Conservation (phyloP, 2,113 vertebrate genomes). For the Neopipo cinnamomea region DNA sequence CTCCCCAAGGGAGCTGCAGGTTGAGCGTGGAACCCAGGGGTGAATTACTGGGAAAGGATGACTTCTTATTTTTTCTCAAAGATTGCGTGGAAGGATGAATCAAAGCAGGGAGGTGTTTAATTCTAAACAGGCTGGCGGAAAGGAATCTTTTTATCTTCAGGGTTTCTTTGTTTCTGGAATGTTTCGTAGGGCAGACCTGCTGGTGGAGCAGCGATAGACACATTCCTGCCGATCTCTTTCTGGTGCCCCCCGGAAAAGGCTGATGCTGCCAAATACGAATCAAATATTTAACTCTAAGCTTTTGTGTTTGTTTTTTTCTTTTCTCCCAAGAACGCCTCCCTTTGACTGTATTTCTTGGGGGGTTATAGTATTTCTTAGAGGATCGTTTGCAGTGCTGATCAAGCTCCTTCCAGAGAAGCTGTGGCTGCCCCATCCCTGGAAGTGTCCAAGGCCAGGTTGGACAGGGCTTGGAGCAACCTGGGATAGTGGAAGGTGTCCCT, state of each 20-base stretch:
- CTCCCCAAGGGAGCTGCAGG: fast-evolving
- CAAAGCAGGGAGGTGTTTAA: not conserved
- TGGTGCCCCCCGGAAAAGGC: not conserved
- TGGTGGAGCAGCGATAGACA: not conserved
- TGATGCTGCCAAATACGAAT: not conserved
- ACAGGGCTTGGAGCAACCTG: not conserved
- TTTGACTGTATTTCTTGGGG: not conserved
- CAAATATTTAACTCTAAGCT: not conserved
- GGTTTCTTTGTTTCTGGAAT: not conserved
- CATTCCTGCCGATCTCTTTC: not conserved
- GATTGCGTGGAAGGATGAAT: not conserved
- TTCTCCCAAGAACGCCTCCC: not conserved
- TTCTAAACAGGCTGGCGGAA: not conserved
- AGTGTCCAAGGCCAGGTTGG: not conserved
- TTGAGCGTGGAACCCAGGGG: fast-evolving
- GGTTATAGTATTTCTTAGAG: not conserved
- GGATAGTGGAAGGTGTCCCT: not conserved
- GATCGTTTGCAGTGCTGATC: not conserved
- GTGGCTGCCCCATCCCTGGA: not conserved
- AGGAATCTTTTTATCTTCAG: not conserved
- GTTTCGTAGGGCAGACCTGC: not conserved
- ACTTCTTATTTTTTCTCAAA: fast-evolving
- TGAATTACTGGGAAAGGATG: not conserved
- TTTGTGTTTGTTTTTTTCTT: too few relatives aligned
- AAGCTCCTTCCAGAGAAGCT: not conserved